Conservation (phyloP, 2,888 invertebrate genomes). For the Drosophila anceps region DNA sequence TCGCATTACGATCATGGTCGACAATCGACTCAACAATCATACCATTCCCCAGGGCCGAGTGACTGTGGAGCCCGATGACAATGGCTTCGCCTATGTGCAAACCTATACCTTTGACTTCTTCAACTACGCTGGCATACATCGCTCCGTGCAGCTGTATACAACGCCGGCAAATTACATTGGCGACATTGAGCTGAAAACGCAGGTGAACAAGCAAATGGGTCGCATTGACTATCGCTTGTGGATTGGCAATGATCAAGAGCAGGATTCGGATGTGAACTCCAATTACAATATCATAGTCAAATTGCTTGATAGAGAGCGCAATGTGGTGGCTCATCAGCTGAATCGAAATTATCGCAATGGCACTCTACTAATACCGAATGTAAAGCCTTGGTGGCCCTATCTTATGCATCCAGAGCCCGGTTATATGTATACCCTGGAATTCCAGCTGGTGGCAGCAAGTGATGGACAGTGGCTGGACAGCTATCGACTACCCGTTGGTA, state of each 20-base stretch:
- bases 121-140: slow-evolving; percentile 98
- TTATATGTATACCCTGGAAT: slow-evolving; percentile 94
- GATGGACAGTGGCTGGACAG: slow-evolving; percentile 88
- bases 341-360: slow-evolving; percentile 86
- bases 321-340: slow-evolving; percentile 87
- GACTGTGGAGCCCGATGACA: slow-evolving; percentile 87
- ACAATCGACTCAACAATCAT: slow-evolving; percentile 93
- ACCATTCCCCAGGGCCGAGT: slow-evolving; percentile 96
- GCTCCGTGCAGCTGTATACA: slow-evolving; percentile 95
- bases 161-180: slow-evolving; percentile 93
- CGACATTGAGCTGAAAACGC: slow-evolving; percentile 92
- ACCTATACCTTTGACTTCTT: slow-evolving; percentile 97
- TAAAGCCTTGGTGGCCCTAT: slow-evolving; percentile 97
- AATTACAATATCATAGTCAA: slow-evolving; percentile 81
- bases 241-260: slow-evolving; percentile 19
- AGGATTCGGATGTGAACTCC: slow-evolving; percentile 13
- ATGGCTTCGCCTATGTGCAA: slow-evolving; percentile 88
- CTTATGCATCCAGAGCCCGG: slow-evolving; percentile 93
- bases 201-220: slow-evolving; percentile 88
- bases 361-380: slow-evolving; percentile 89
- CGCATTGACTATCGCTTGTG: slow-evolving; percentile 74
- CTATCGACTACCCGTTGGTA: slow-evolving; percentile 94
- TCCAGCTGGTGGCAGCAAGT: slow-evolving; percentile 65
- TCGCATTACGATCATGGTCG: slow-evolving; percentile 94
- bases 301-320: slow-evolving; percentile 86